Evolutionary conservation across 2,113 vertebrate genomes (phyloP), one percentile per base, ranked within the genome.

Genomic region (Halcyon malimbica): DNA sequence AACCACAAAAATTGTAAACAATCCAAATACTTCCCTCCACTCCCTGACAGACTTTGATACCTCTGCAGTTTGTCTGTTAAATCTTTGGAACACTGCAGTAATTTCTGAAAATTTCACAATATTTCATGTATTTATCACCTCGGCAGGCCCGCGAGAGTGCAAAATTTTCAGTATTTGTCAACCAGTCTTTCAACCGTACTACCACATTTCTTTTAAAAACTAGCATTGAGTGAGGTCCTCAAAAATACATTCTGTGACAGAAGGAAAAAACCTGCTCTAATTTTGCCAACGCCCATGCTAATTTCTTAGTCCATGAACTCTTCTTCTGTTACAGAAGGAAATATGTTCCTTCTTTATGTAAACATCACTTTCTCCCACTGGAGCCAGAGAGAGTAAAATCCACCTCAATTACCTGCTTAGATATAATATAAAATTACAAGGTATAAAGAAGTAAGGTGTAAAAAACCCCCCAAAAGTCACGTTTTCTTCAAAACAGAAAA

Each of bases 311-410:
- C 25, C 24, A n/a, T 6, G n/a, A 39, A 53, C 10, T 59, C 59
- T 78, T 46, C 35, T 60, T 62, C 39, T 51, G 25, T 37, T 39
- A 50, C 21, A 31, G 48, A 60, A 68, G 31, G 10, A 65, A 59
- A 41, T n/a, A n/a, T 0, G 0, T 68, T 68, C 16, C 37, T 56
- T 62, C 26, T 77, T 71, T 31, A n/a, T 0, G 3, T 60, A 33
- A 86, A 44, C 9, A 78, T 1, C 6, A 42, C 44, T 11, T 90
- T 71, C 16, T 64, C 67, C 46, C 46, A 11, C 33, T 42, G 25
- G 28, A 75, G 37, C 28, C 35, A 71, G 70, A 67, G 24, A 28
- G 18, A 25, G 25, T 9, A 41, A 92, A 53, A 77, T 37, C 33
- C 31, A 23, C 21, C 35, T 90, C 53, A 53, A 29, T 56, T 39